Percentiles rank a stretch among this genome's conserved stretches.
These are phyloP conservation scores for Baryphthengus martii DNA, from an alignment of 2,113 vertebrate species.

Conservation along the genomic window DNA sequence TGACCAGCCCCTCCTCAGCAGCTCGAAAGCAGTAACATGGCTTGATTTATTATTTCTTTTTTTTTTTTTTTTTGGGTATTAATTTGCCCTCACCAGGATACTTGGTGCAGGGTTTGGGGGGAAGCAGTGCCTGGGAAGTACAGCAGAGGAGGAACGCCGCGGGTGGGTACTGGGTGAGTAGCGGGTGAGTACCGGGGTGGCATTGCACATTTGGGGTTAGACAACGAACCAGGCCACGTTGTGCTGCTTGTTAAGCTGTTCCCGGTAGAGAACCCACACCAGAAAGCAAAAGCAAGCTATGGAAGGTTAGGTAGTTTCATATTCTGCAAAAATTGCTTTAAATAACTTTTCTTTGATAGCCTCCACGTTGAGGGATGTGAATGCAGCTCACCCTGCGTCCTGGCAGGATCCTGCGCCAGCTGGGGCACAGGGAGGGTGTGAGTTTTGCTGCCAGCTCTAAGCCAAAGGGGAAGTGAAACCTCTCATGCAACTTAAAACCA, in stretches of 20 bases:
- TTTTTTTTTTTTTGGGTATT: rapidly evolving
- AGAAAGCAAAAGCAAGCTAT: background rate
- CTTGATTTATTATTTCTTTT: background rate
- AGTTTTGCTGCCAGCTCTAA: background rate
- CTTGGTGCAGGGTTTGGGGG: background rate
- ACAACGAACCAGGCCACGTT: rapidly evolving
- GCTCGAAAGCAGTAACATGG: background rate
- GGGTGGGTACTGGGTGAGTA: background rate
- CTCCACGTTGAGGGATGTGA: background rate
- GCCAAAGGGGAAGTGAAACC: background rate
- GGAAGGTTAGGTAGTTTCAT: background rate
- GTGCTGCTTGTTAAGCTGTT: background rate
- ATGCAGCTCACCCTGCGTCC: no score
- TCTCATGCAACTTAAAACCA: background rate
- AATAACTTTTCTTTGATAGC: background rate
- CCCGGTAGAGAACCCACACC: background rate
- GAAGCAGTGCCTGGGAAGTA: background rate
- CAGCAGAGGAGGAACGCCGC: rapidly evolving
- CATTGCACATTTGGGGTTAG: background rate
- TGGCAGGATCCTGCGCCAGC: background rate
- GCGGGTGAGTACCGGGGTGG: background rate
- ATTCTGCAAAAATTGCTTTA: background rate
- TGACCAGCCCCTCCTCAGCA: background rate
- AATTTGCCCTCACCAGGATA: background rate
- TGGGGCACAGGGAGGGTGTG: background rate